Evolutionary conservation across 1,140 invertebrate genomes (phyloP).

Genomic region (Drosophila arawakana): DNA sequence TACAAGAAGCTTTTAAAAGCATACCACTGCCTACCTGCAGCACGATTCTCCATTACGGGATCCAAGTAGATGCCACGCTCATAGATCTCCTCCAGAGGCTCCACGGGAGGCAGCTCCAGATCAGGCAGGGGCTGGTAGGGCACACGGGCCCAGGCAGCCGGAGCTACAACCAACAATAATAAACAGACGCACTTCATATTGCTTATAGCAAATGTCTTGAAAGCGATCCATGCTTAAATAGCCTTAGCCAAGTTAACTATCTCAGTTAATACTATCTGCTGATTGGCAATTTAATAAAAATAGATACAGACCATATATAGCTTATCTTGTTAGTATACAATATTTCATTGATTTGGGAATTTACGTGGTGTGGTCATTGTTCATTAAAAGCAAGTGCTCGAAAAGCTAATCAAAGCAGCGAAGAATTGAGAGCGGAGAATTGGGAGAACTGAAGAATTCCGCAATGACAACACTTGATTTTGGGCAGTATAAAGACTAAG

Average conservation of each 20-base stretch:
- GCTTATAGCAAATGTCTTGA: constrained; percentile 32
- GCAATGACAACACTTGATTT: background rate
- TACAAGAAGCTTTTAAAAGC: background rate
- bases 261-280: constrained; percentile 28
- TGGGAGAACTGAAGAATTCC: background rate
- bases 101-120: constrained; percentile 55
- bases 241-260: constrained; percentile 8
- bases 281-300: constrained; percentile 61
- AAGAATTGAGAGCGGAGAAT: background rate
- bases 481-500: constrained; percentile 9
- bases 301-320: constrained; percentile 15
- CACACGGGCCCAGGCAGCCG: constrained; percentile 62
- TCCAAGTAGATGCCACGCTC: constrained; percentile 42
- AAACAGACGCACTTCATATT: constrained; percentile 65
- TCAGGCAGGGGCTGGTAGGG: constrained; percentile 46
- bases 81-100: constrained; percentile 27
- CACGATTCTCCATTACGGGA: constrained; percentile 46
- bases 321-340: constrained; percentile 22
- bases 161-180: constrained; percentile 50
- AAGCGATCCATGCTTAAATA: constrained; percentile 62
- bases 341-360: constrained; percentile 12
- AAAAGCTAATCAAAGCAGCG: constrained; percentile 12
- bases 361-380: constrained; percentile 26
- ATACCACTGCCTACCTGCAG: constrained; percentile 41
- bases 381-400: constrained; percentile 26